A percentile compares a stretch with the other conserved stretches of the same genome.
These are phyloP conservation scores for Centropus bengalensis DNA, from an alignment of 2,113 vertebrate genomes.

Conservation along the genomic window DNA sequence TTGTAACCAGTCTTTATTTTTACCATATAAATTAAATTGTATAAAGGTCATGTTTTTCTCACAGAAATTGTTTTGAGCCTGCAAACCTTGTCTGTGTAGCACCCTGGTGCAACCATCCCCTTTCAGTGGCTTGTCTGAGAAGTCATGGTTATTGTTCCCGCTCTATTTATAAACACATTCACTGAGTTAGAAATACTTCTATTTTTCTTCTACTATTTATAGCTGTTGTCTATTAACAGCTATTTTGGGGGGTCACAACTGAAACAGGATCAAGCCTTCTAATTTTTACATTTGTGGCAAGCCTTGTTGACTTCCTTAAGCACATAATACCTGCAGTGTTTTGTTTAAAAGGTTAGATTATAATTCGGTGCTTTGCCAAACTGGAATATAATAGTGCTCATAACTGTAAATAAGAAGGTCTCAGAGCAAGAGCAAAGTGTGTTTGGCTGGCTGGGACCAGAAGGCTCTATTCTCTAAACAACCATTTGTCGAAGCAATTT, in stretches of 20 bases:
- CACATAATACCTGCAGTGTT: not conserved
- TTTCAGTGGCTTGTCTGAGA: not conserved
- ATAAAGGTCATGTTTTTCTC: not conserved
- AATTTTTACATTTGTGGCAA: not conserved
- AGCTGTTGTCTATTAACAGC: not conserved
- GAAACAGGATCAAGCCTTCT: not conserved
- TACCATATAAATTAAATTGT: not conserved
- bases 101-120: not conserved
- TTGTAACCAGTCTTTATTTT: not conserved
- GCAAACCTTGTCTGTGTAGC: not conserved
- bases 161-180: slow-evolving; percentile 7
- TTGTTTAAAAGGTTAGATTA: slow-evolving; percentile 23
- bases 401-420: not conserved
- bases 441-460: rapidly evolving
- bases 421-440: not conserved
- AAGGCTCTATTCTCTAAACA: not conserved
- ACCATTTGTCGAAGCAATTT: not conserved
- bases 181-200: not conserved
- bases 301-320: slow-evolving; percentile 20
- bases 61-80: not conserved
- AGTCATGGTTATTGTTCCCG: not conserved
- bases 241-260: slow-evolving; percentile 12
- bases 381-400: not conserved
- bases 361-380: not conserved
- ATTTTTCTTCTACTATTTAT: not conserved